Conservation (phyloP, 2,113 vertebrate genomes). For the Baryphthengus martii region DNA sequence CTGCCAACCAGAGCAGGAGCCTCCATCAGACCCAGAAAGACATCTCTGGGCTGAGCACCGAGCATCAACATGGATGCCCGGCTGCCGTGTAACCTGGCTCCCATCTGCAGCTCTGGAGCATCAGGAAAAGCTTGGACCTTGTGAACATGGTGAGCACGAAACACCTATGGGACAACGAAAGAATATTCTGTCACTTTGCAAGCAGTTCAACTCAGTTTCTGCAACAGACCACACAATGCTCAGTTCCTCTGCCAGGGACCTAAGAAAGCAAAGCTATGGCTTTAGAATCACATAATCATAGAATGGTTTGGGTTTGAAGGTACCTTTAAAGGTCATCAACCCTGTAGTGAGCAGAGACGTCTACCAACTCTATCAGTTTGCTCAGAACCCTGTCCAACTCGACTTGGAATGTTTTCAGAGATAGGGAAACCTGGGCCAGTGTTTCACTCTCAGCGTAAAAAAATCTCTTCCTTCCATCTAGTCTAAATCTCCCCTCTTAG, state of each 20-base stretch:
- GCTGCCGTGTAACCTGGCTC: fast-evolving
- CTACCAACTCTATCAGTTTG: too few relatives aligned
- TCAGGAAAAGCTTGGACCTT: fast-evolving
- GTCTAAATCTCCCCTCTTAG: too few relatives aligned
- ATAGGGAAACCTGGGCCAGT: too few relatives aligned
- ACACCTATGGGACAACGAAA: fast-evolving
- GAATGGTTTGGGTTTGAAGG: too few relatives aligned
- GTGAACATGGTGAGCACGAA: neutral
- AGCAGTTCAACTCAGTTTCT: neutral
- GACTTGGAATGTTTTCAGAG: too few relatives aligned
- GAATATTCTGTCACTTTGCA: neutral
- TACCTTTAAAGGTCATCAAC: too few relatives aligned
- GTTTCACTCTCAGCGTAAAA: too few relatives aligned
- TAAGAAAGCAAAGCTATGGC: neutral
- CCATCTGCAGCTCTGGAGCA: neutral
- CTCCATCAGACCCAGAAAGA: neutral
- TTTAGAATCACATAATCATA: too few relatives aligned
- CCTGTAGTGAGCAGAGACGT: too few relatives aligned
- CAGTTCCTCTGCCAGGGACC: neutral
- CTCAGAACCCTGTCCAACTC: too few relatives aligned
- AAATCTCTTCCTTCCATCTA: too few relatives aligned
- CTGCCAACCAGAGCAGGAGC: neutral
- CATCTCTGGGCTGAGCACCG: too few relatives aligned
- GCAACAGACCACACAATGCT: fast-evolving
- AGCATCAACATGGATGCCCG: neutral